A percentile compares a stretch with the other conserved stretches of the same genome.
phyloP scores from a whole-genome alignment of 2,113 vertebrate species.

The Rhegmatorhina hoffmannsi region DNA sequence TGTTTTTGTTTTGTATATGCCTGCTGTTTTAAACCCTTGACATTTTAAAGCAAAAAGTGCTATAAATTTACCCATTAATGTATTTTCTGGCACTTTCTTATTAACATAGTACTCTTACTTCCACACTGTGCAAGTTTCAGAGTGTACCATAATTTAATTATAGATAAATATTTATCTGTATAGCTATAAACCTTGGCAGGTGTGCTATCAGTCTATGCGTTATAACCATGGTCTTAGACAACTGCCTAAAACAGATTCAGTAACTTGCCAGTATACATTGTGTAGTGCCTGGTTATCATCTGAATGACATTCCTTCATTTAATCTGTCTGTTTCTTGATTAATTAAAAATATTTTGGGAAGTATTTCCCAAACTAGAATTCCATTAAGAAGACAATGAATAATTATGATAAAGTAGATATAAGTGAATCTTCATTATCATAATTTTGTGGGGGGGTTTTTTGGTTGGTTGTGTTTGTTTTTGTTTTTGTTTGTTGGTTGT shows the following conservation, averaged over 20 bases:
- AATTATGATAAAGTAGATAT: neutral
- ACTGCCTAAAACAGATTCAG: neutral
- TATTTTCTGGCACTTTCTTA: neutral
- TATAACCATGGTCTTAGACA: neutral
- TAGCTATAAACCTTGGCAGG: neutral
- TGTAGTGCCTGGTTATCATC: neutral
- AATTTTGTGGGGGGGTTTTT: neutral
- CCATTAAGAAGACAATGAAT: neutral
- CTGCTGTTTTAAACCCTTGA: neutral
- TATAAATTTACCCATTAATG: neutral
- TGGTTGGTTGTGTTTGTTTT: no score
- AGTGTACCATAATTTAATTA: neutral
- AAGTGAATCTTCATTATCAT: neutral
- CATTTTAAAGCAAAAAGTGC: neutral
- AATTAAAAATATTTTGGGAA: neutral
- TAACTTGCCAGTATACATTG: neutral
- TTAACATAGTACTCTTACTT: neutral
- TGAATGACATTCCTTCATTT: neutral
- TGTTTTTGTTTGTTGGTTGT: no score
- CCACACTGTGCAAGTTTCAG: neutral
- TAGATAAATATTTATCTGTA: constrained; percentile 32
- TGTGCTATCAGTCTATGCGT: neutral
- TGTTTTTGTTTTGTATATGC: neutral
- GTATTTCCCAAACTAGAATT: neutral
- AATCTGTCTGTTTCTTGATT: neutral